Conservation (phyloP, 2,797 vertebrate species). For the Poeciliopsis presidionis region DNA sequence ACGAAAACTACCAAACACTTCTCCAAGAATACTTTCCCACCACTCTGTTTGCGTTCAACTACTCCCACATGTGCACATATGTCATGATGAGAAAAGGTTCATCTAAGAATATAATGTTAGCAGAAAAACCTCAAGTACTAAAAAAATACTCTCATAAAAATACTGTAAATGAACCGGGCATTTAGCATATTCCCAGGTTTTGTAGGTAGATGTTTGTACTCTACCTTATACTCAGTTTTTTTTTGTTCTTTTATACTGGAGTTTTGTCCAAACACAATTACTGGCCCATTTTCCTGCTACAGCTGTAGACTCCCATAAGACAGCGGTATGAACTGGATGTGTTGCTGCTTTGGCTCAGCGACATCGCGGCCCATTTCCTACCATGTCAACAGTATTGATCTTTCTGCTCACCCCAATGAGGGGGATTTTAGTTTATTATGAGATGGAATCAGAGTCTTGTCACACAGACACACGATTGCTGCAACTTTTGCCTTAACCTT, state of each 20-base stretch:
- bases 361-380: constrained; percentile 71
- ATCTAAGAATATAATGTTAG: constrained; percentile 10
- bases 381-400: constrained; percentile 73
- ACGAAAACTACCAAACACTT: constrained; percentile 23
- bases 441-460: constrained; percentile 58
- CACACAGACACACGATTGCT: constrained; percentile 49
- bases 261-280: constrained; percentile 50
- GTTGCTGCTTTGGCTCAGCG: constrained; percentile 53
- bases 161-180: constrained; percentile 42
- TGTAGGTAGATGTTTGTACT: constrained; percentile 40
- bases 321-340: constrained; percentile 40
- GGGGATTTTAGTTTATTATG: constrained; percentile 58
- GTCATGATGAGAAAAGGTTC: constrained; percentile 18
- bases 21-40: constrained; percentile 49
- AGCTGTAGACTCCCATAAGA: constrained; percentile 43
- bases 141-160: constrained; percentile 42
- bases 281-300: constrained; percentile 28
- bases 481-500: constrained; percentile 39
- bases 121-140: constrained; percentile 28
- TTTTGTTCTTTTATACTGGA: constrained; percentile 17
- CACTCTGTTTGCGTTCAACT: constrained; percentile 16
- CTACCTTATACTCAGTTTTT: constrained; percentile 58
- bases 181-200: constrained; percentile 35
- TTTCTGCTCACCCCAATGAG: constrained; percentile 56
- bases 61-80: not conserved